These are phyloP conservation scores for Sesamia inferens DNA, from an alignment of 2,888 invertebrate genomes.

Conservation along the genomic window DNA sequence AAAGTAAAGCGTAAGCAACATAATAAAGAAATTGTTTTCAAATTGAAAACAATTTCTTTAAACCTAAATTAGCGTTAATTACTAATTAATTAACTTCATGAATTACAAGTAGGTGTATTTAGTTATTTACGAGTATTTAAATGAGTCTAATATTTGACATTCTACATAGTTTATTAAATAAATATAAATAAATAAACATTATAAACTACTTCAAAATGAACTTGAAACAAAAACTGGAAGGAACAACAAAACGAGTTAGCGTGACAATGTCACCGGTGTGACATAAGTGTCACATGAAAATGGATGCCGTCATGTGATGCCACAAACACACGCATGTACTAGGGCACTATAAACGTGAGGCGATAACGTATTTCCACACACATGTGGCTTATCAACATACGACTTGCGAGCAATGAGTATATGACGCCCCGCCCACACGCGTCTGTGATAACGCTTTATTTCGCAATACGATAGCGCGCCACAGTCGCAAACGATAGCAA, in stretches of 20 bases:
- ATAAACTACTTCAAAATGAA: background rate
- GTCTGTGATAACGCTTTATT: slow-evolving; percentile 45
- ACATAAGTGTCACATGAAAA: slow-evolving; percentile 70
- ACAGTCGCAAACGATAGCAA: background rate
- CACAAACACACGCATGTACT: slow-evolving; percentile 77
- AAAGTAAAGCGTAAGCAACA: background rate
- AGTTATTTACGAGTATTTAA: background rate
- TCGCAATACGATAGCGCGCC: slow-evolving; percentile 26
- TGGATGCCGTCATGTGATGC: slow-evolving; percentile 80
- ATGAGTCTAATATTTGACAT: background rate
- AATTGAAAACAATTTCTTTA: background rate
- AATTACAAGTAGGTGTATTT: background rate
- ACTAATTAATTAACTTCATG: background rate
- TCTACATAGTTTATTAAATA: background rate
- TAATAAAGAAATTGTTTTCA: background rate
- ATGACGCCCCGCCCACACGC: slow-evolving; percentile 40
- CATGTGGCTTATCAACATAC: slow-evolving; percentile 59
- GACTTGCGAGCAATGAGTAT: slow-evolving; percentile 34
- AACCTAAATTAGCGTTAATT: background rate
- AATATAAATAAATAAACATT: background rate
- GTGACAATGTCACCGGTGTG: slow-evolving; percentile 58
- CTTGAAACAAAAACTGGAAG: slow-evolving; percentile 6
- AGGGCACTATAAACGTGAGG: slow-evolving; percentile 71
- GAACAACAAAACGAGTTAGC: slow-evolving; percentile 51
- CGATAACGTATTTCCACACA: slow-evolving; percentile 59